phyloP scores from a whole-genome alignment of 2,888 invertebrate species.

The Drosophila prolongata region DNA sequence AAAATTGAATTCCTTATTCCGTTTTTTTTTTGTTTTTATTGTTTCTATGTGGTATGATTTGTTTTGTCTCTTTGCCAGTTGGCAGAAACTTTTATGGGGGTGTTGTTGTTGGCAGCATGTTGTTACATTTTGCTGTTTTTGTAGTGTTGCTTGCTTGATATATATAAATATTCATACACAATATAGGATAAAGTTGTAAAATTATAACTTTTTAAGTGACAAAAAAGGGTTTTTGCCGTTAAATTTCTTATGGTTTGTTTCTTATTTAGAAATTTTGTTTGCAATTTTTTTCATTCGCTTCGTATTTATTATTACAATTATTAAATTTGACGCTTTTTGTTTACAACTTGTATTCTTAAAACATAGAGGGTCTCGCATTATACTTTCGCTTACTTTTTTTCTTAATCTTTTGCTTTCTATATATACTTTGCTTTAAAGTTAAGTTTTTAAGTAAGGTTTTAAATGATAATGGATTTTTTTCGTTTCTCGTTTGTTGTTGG shows the following conservation, averaged over 20 bases:
- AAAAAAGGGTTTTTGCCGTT: slow-evolving; percentile 27
- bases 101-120: slow-evolving; percentile 37
- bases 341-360: slow-evolving; percentile 67
- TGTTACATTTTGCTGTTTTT: slow-evolving; percentile 38
- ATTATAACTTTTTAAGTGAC: slow-evolving; percentile 21
- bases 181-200: slow-evolving; percentile 50
- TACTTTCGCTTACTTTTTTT: slow-evolving; percentile 54
- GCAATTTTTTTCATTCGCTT: slow-evolving; percentile 46
- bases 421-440: slow-evolving; percentile 74
- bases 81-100: slow-evolving; percentile 16
- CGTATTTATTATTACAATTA: slow-evolving; percentile 50
- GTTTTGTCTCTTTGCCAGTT: slow-evolving; percentile 16
- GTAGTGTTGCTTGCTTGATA: slow-evolving; percentile 44
- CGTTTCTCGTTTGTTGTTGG: slow-evolving; percentile 47
- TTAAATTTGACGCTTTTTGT: slow-evolving; percentile 65
- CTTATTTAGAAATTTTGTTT: slow-evolving; percentile 52
- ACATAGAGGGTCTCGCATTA: slow-evolving; percentile 60
- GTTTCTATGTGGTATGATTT: slow-evolving; percentile 39
- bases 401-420: slow-evolving; percentile 46
- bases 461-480: slow-evolving; percentile 75
- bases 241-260: slow-evolving; percentile 35
- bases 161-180: slow-evolving; percentile 73
- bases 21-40: slow-evolving; percentile 31
- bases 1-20: slow-evolving; percentile 35
- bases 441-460: slow-evolving; percentile 72